Evolutionary conservation across 1,140 invertebrate genomes (phyloP).

Genomic region (Halesus radiatus): DNA sequence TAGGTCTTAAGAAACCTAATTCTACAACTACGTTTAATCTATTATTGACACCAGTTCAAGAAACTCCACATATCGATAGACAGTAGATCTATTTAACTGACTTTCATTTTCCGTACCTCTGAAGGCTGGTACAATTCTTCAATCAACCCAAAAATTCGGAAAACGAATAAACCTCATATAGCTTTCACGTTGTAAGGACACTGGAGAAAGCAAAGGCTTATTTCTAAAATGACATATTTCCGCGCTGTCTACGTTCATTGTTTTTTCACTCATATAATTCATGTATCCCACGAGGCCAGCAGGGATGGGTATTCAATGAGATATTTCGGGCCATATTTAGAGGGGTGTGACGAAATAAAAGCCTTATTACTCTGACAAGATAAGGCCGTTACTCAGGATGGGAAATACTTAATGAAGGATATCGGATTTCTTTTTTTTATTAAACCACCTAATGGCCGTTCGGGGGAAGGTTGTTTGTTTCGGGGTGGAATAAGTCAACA

Average conservation of each 20-base stretch:
- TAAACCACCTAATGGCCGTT: constrained; percentile 11
- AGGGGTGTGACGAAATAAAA: constrained; percentile 31
- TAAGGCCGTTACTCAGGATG: constrained; percentile 28
- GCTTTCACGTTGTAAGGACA: too few relatives aligned
- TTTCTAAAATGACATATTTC: constrained; percentile 11
- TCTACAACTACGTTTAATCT: too few relatives aligned
- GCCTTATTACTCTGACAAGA: constrained; percentile 30
- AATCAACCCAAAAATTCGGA: too few relatives aligned
- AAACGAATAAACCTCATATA: too few relatives aligned
- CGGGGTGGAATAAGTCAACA: not conserved
- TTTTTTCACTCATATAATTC: constrained; percentile 7
- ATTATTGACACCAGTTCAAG: too few relatives aligned
- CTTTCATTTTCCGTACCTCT: too few relatives aligned
- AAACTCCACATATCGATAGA: too few relatives aligned
- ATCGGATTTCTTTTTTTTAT: constrained; percentile 32
- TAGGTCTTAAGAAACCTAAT: too few relatives aligned
- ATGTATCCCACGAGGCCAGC: not conserved
- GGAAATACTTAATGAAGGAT: constrained; percentile 30
- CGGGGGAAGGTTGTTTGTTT: constrained; percentile 1
- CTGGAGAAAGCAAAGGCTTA: not conserved
- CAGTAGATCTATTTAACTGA: too few relatives aligned
- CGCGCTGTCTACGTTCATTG: not conserved
- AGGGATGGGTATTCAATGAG: constrained; percentile 23
- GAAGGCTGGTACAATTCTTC: too few relatives aligned
- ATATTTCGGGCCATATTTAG: constrained; percentile 32